phyloP scores from a whole-genome alignment of 2,888 invertebrate genomes.

The Pyrochroa serraticornis region DNA sequence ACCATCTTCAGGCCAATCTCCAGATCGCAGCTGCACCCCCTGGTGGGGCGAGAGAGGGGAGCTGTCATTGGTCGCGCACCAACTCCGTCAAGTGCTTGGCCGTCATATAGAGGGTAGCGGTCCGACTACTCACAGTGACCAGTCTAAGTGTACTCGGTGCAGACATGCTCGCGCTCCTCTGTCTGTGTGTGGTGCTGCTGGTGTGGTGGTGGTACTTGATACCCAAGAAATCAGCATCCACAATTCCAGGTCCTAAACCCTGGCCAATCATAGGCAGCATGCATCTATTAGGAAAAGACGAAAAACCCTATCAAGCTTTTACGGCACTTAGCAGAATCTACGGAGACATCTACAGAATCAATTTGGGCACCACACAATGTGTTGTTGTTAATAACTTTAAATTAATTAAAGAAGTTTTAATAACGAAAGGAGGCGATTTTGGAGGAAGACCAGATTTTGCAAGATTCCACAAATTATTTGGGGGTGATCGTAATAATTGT shows the following conservation, averaged over 20 bases:
- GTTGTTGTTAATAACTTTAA: conserved; percentile 76
- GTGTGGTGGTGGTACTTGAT: conserved; percentile 49
- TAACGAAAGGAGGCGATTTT: conserved; percentile 80
- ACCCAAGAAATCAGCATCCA: conserved; percentile 37
- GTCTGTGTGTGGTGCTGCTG: conserved; percentile 52
- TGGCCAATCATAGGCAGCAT: conserved; percentile 75
- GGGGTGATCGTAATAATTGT: conserved; percentile 87
- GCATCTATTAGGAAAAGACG: conserved; percentile 68
- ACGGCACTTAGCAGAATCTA: conserved; percentile 71
- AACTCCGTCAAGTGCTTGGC: conserved; percentile 44
- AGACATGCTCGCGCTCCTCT: conserved; percentile 54
- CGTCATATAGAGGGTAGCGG: conserved; percentile 57
- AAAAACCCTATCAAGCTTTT: conserved; percentile 75
- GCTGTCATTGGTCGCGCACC: conserved; percentile 51
- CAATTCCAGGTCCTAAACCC: conserved; percentile 71
- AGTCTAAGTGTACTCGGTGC: conserved; percentile 46
- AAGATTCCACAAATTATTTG: conserved; percentile 81
- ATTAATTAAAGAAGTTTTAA: conserved; percentile 75
- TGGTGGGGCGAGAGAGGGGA: conserved; percentile 52
- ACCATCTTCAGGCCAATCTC: conserved; percentile 47
- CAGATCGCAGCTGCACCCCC: conserved; percentile 51
- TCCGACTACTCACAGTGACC: conserved; percentile 52
- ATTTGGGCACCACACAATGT: conserved; percentile 71
- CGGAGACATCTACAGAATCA: conserved; percentile 75
- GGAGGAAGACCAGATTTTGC: conserved; percentile 83